Evolutionary conservation across 2,797 vertebrate genomes (phyloP).

Genomic region (Helarctos malayanus): DNA sequence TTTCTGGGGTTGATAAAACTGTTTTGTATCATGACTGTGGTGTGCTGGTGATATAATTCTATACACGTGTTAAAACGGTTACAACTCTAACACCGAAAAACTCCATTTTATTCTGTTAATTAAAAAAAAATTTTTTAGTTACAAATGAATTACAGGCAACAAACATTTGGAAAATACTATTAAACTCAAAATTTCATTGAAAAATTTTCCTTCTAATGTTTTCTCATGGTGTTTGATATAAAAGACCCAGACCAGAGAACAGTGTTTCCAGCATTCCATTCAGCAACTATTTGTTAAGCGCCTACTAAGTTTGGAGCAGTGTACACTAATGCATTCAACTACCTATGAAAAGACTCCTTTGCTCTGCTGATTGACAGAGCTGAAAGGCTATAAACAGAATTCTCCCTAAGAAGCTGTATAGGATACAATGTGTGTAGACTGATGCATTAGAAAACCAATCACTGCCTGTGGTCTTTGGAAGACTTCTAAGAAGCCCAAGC

Average conservation of each 20-base stretch:
- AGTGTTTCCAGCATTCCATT: background rate
- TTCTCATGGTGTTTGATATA: slow-evolving; percentile 14
- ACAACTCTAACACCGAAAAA: background rate
- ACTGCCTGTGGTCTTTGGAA: background rate
- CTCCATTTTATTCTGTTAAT: background rate
- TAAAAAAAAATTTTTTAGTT: background rate
- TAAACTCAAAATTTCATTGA: background rate
- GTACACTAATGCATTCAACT: background rate
- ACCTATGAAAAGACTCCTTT: slow-evolving; percentile 24
- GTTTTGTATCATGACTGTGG: background rate
- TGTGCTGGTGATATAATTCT: background rate
- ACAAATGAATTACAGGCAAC: background rate
- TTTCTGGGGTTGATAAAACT: background rate
- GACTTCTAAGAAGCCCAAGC: background rate
- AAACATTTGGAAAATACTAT: background rate
- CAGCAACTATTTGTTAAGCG: background rate
- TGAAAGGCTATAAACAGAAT: slow-evolving; percentile 27
- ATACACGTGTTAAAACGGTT: background rate
- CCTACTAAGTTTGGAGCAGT: background rate
- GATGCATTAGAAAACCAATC: background rate
- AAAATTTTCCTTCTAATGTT: slow-evolving; percentile 17
- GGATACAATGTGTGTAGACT: background rate
- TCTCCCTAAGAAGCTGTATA: background rate
- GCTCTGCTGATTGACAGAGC: background rate
- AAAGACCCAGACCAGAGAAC: background rate